Conservation (phyloP, 2,797 vertebrate species). For the Nyctibius grandis region DNA sequence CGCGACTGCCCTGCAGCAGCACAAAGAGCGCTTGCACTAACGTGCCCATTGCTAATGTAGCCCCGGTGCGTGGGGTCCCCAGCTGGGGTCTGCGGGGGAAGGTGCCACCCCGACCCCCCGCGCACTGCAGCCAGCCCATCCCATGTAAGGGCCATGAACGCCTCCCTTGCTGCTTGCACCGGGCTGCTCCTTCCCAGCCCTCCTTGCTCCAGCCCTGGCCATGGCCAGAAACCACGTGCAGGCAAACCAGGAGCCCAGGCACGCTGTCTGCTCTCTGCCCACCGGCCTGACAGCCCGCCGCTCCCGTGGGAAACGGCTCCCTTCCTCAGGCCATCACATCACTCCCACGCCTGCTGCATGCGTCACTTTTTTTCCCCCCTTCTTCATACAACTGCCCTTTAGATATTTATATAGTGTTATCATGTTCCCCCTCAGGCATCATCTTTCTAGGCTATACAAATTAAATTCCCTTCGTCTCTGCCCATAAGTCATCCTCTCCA, state of each 20-base stretch:
- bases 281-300: neutral
- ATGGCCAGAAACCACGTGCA: rapidly evolving
- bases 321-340: neutral
- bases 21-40: rapidly evolving
- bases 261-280: neutral
- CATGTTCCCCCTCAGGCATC: constrained; percentile 13
- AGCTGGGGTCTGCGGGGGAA: neutral
- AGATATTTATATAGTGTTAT: constrained; percentile 51
- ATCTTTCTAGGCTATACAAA: constrained; percentile 37
- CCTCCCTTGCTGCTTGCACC: neutral
- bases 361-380: constrained; percentile 11
- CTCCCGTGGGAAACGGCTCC: neutral
- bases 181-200: neutral
- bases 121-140: rapidly evolving
- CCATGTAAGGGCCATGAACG: rapidly evolving
- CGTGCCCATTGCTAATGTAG: rapidly evolving
- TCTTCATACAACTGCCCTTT: constrained; percentile 50
- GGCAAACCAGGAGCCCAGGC: neutral
- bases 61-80: neutral
- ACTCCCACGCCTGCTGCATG: constrained; percentile 26
- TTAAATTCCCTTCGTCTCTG: constrained; percentile 33
- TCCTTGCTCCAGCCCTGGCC: neutral
- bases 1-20: neutral
- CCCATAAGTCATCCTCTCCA: neutral
- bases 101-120: neutral